Evolutionary conservation across 2,113 vertebrate species (phyloP), one percentile per base, ranked within the genome.

Genomic region (Gymnogyps californianus): DNA sequence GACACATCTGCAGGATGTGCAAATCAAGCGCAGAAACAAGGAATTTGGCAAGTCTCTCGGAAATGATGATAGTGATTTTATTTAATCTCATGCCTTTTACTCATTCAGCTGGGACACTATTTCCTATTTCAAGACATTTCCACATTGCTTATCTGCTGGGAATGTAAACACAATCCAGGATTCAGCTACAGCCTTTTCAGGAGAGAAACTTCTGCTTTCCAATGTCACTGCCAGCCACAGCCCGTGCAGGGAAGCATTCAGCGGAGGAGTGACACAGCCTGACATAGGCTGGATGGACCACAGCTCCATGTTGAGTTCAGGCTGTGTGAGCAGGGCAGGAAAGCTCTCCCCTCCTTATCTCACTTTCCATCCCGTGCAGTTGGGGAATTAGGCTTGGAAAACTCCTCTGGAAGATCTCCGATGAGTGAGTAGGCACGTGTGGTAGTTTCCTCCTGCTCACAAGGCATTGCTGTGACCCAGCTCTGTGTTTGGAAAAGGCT

Each of bases 61-160:
- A 98, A 98, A 97, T 93, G 88, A 95, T 92, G 96, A 90, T 51
- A 80, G 71, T 19, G 31, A 69, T 13, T 58, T 90, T 96, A 93
- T 74, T 77, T 76, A 89, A 90, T 94, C 95, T 93, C 89, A 17
- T 88, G 75, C 75, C 88, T 96, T 94, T 93, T 93, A 85, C 83
- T 92, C 75, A 51, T 91, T 97, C 88, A 92, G 82, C 96, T 7
- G 5, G 90, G 95, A 93, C 91, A 84, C 76, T 72, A 70, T 92
- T 98, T 98, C 98, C 98, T 97, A 92, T 97, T 89, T 93, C 89
- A 91, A 87, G 96, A 69, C 70, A 71, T 96, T 96, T 96, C 93
- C 93, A 95, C 83, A 62, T 36, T 80, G 77, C 8, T 0, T 89
- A 74, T 93, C 93, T 92, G 21, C 34, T 47, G 76, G 77, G 91